A percentile compares a stretch with the other conserved stretches of the same genome.
Evolutionary conservation across 2,113 vertebrate genomes (phyloP).

Genomic region (Pavo muticus): DNA sequence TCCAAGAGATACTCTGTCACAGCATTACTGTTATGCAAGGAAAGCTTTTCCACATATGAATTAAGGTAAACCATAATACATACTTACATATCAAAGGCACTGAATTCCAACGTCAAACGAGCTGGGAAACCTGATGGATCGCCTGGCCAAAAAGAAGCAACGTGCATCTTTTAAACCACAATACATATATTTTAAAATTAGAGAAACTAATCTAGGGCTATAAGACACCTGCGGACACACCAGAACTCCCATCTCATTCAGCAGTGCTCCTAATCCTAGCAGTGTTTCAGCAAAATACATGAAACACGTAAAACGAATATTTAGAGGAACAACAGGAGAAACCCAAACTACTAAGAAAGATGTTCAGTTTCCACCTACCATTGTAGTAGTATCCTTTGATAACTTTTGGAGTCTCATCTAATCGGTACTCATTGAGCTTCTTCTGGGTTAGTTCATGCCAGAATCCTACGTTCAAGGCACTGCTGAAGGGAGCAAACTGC

Average conservation of each 20-base stretch:
- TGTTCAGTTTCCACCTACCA: constrained; percentile 75
- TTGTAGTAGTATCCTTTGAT: constrained; percentile 97
- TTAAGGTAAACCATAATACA: neutral
- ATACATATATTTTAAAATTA: neutral
- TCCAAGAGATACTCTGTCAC: too few species aligned
- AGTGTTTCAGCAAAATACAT: neutral
- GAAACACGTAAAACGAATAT: fast-evolving
- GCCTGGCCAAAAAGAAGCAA: constrained; percentile 76
- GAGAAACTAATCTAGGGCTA: neutral
- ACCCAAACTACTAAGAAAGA: neutral
- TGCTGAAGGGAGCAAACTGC: constrained; percentile 95
- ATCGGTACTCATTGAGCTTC: constrained; percentile 92
- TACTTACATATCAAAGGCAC: constrained; percentile 97
- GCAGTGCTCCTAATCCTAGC: fast-evolving
- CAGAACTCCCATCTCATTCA: neutral
- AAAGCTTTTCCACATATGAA: neutral
- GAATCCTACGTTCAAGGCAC: constrained; percentile 95
- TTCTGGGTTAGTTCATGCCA: constrained; percentile 97
- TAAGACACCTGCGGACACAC: neutral
- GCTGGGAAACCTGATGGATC: constrained; percentile 92
- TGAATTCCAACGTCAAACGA: constrained; percentile 94
- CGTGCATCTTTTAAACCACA: neutral
- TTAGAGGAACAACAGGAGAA: neutral
- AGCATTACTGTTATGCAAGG: neutral
- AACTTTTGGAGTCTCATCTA: constrained; percentile 90